Conservation (phyloP, 2,888 invertebrate species). For the Carcina quercana region DNA sequence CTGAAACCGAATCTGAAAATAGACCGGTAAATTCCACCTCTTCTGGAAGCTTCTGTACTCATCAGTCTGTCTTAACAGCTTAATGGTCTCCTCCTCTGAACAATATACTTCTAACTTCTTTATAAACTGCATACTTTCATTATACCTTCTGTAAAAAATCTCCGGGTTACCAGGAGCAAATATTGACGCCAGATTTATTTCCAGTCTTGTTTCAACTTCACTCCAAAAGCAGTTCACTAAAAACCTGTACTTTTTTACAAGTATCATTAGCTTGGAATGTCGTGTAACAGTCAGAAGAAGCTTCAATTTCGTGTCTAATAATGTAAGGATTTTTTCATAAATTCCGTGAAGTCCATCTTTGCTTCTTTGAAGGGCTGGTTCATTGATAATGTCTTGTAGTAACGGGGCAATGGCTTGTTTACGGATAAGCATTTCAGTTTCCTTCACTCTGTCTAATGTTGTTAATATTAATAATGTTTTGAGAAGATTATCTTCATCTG, state of each 20-base stretch:
- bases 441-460: constrained; percentile 78
- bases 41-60: constrained; percentile 87
- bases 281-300: constrained; percentile 67
- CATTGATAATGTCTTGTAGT: constrained; percentile 81
- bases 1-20: constrained; percentile 96
- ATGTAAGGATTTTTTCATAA: constrained; percentile 80
- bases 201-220: constrained; percentile 86
- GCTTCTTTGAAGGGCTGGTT: constrained; percentile 76
- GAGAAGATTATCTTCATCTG: constrained; percentile 70
- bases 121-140: constrained; percentile 84
- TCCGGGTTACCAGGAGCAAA: constrained; percentile 96
- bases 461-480: constrained; percentile 75
- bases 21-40: constrained; percentile 96
- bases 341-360: constrained; percentile 80
- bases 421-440: constrained; percentile 82
- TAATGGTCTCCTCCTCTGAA: constrained; percentile 70
- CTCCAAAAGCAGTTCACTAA: constrained; percentile 91
- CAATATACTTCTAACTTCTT: constrained; percentile 80
- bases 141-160: constrained; percentile 88
- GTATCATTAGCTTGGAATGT: constrained; percentile 61
- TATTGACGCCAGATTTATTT: constrained; percentile 86
- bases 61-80: constrained; percentile 76
- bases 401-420: constrained; percentile 79
- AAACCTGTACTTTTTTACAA: constrained; percentile 57
- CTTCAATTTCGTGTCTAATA: constrained; percentile 81